These are phyloP conservation scores for Portevinia maculata DNA, from an alignment of 2,888 invertebrate genomes.

Conservation along the genomic window DNA sequence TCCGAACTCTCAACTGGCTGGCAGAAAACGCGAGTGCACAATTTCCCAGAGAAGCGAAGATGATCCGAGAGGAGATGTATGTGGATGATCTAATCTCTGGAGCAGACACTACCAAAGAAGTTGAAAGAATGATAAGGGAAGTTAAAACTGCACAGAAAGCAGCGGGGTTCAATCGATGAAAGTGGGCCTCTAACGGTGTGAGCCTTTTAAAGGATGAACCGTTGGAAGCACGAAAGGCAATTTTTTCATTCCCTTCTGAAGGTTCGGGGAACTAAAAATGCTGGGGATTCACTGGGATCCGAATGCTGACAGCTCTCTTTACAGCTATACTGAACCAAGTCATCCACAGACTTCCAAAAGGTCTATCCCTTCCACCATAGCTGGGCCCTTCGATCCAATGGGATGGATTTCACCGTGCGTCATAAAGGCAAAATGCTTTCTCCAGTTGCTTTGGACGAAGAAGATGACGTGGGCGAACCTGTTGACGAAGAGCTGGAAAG, in stretches of 20 bases:
- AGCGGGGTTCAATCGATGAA: constrained; percentile 14
- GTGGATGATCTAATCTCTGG: constrained; percentile 14
- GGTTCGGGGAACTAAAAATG: constrained; percentile 4
- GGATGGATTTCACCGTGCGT: constrained; percentile 15
- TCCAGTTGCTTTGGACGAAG: constrained; percentile 5
- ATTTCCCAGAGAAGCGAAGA: neutral
- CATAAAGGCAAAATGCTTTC: constrained; percentile 5
- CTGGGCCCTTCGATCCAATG: constrained; percentile 9
- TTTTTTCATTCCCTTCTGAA: constrained; percentile 8
- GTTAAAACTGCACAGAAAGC: neutral
- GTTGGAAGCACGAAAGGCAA: constrained; percentile 11
- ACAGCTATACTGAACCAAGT: neutral
- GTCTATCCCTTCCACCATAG: neutral
- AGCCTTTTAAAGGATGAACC: neutral
- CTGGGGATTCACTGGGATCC: constrained; percentile 28
- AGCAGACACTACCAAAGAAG: neutral
- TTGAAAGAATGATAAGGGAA: neutral
- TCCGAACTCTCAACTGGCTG: no score
- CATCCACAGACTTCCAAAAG: constrained; percentile 5
- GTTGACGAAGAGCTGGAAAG: neutral
- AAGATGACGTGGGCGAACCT: constrained; percentile 3
- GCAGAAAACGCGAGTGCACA: neutral
- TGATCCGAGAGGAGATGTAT: constrained; percentile 12
- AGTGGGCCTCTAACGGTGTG: constrained; percentile 15
- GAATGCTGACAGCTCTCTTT: neutral